Base-by-base conservation (phyloP, 37 sponge, comb jelly and placozoan species). In the Crambe crambe region DNA sequence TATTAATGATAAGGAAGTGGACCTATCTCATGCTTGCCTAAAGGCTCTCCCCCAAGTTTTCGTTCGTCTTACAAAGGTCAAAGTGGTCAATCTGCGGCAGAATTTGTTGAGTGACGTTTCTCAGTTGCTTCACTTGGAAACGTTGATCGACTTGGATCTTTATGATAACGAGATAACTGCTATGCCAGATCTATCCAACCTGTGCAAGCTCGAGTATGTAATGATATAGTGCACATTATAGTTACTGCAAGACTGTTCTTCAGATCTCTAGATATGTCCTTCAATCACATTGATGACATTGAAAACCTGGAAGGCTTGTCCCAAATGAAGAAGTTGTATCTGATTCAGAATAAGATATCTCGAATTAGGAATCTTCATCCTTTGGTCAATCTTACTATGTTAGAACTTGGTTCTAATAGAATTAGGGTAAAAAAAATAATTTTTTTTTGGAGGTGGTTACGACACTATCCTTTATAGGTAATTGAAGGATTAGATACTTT, bases 311-410 rank as follows among this genome's bases (percentile, higher is more conserved):
- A 75, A 18, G 37, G 59, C 22, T 68, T 92, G 74, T 76, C 67
- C 42, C 65, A 80, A 3, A 57, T 97, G 25, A 31, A 81, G 56
- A 82, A 91, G 56, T 83, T 97, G 6, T 97, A 78, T 78, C 85
- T 97, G 22, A 89, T 90, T 20, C 89, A 94, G 51, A 97, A 97
- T 88, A 97, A 91, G 88, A 64, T 97, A 0, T 39, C 90, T 17
- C 36, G 43, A 35, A 94, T 97, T 1, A 78, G 79, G 23, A 87
- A 82, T 17, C 42, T 97, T 9, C 78, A 68, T 32, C 51, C 58
- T 4, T 70, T 97, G 44, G 65, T 81, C 23, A 54, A 80, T 23
- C 87, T 97, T 32, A 94, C 90, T 22, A 76, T 94, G 77, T 80
- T 97, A 63, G 97, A 97, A 63, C 80, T 95, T 56, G 95, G 95